Evolutionary conservation across 2,888 invertebrate genomes (phyloP).

Genomic region (Polylopha cassiicola): DNA sequence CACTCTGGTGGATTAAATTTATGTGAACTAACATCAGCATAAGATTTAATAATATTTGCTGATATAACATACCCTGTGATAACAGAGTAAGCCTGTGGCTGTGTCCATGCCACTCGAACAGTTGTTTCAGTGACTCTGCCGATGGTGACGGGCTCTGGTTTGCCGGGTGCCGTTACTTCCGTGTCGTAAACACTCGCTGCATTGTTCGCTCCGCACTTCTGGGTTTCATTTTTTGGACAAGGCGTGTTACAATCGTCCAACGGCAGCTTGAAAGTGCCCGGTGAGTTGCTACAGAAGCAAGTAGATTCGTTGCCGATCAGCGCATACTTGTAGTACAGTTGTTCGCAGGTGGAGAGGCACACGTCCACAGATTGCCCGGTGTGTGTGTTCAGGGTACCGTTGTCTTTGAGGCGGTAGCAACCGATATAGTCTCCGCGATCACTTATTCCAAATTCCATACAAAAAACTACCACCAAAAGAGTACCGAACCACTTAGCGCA

Average conservation of each 20-base stretch:
- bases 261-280: conserved; percentile 62
- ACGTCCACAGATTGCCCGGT: conserved; percentile 69
- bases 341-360: conserved; percentile 65
- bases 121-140: conserved; percentile 80
- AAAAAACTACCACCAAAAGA: conserved; percentile 30
- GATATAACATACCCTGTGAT: conserved; percentile 77
- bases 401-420: conserved; percentile 53
- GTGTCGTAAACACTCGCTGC: conserved; percentile 84
- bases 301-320: conserved; percentile 62
- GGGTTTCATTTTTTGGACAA: conserved; percentile 79
- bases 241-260: conserved; percentile 69
- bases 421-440: conserved; percentile 68
- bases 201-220: conserved; percentile 82
- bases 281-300: conserved; percentile 65
- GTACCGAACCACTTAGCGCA: conserved; percentile 8
- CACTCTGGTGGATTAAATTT: conserved; percentile 74
- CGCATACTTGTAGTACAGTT: conserved; percentile 67
- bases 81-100: conserved; percentile 71
- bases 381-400: conserved; percentile 59
- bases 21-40: conserved; percentile 69
- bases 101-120: conserved; percentile 77
- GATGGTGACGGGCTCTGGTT: conserved; percentile 80
- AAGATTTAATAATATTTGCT: conserved; percentile 76
- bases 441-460: conserved; percentile 30
- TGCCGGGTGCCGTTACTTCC: conserved; percentile 80